phyloP scores from a whole-genome alignment of 2,113 vertebrate genomes.

The Coregonus clupeaformis region DNA sequence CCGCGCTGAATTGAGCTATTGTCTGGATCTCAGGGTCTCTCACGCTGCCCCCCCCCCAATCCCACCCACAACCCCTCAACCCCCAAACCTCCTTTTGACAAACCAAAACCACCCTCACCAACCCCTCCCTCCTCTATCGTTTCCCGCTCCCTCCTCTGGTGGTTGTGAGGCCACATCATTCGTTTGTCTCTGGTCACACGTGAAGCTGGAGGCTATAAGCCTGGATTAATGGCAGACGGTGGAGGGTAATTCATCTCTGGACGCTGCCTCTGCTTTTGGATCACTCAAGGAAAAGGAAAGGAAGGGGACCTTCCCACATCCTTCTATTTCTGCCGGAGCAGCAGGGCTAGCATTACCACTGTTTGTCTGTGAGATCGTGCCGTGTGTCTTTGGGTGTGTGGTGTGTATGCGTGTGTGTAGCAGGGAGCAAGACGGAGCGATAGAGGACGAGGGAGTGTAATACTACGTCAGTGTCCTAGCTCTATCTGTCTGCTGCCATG shows the following conservation, averaged over 20 bases:
- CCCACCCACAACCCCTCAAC: constrained; percentile 9
- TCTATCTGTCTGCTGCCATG: background rate
- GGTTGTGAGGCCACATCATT: constrained; percentile 2
- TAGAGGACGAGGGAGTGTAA: background rate
- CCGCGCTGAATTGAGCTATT: constrained; percentile 78
- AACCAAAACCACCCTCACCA: background rate
- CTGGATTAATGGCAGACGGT: constrained; percentile 23
- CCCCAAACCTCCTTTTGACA: constrained; percentile 33
- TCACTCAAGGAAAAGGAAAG: background rate
- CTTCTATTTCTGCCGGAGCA: background rate
- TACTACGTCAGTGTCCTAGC: background rate
- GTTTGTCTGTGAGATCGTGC: background rate
- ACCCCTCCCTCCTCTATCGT: constrained; percentile 36
- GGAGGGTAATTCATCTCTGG: constrained; percentile 8
- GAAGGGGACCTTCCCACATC: background rate
- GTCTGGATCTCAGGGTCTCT: constrained; percentile 74
- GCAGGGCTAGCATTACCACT: background rate
- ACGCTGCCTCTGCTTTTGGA: constrained; percentile 9
- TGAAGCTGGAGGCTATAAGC: constrained; percentile 23
- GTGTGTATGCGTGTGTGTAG: background rate
- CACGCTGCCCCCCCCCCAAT: constrained; percentile 66
- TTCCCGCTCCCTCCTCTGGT: constrained; percentile 27
- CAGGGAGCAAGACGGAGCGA: background rate
- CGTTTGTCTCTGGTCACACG: constrained; percentile 9
- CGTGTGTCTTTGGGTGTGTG: background rate